These are phyloP conservation scores for Fabriciana adippe DNA, from an alignment of 2,888 invertebrate species.

Conservation along the genomic window DNA sequence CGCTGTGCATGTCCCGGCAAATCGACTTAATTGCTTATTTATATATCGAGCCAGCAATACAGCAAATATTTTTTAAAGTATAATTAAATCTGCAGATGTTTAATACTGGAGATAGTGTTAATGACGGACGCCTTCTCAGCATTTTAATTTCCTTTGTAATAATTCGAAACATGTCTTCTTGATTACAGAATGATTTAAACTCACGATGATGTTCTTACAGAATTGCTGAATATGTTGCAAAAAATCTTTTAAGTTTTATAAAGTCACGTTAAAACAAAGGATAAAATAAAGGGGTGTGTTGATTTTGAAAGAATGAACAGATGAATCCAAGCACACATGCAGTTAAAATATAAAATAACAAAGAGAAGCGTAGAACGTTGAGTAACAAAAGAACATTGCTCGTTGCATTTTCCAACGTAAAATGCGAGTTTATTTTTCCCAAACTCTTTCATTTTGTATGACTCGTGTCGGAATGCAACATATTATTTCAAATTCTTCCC, in stretches of 20 bases:
- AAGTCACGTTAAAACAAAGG: constrained; percentile 39
- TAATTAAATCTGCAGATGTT: constrained; percentile 35
- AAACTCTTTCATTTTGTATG: constrained; percentile 51
- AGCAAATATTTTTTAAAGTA: constrained; percentile 15
- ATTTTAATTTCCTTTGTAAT: background rate
- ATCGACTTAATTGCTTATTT: constrained; percentile 60
- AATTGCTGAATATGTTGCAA: background rate
- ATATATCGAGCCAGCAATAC: constrained; percentile 40
- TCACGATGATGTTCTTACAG: constrained; percentile 6
- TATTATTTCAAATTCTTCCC: constrained; percentile 53
- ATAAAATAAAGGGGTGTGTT: constrained; percentile 43
- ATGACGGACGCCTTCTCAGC: constrained; percentile 5
- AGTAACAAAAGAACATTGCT: constrained; percentile 47
- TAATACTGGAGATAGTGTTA: constrained; percentile 14
- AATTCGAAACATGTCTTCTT: background rate
- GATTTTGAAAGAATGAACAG: constrained; percentile 47
- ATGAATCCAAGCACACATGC: constrained; percentile 47
- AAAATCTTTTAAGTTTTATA: constrained; percentile 10
- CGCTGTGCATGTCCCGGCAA: constrained; percentile 51
- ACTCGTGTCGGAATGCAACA: constrained; percentile 50
- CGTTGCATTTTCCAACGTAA: constrained; percentile 50
- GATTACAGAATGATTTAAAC: background rate
- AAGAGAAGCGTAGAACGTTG: constrained; percentile 46
- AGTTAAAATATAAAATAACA: constrained; percentile 50
- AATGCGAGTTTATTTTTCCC: constrained; percentile 49